phyloP scores from a whole-genome alignment of 2,888 invertebrate species.

The Ischnura elegans region DNA sequence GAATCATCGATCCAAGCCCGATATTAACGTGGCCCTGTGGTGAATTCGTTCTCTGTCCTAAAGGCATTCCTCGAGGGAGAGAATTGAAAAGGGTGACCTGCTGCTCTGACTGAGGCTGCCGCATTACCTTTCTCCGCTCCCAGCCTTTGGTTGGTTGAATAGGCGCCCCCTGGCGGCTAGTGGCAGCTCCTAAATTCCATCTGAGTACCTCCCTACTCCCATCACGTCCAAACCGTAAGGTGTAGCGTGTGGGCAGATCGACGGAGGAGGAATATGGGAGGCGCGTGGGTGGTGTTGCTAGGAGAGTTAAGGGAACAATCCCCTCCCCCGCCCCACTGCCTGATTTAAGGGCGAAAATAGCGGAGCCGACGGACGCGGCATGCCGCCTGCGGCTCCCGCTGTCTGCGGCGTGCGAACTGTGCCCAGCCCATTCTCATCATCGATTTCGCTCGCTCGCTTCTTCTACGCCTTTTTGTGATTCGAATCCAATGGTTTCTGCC shows the following conservation, averaged over 20 bases:
- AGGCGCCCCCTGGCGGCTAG: neutral
- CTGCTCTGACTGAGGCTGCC: neutral
- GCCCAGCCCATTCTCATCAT: no score
- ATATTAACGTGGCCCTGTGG: no score
- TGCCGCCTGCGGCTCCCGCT: neutral
- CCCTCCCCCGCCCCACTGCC: no score
- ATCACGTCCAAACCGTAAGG: neutral
- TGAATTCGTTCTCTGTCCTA: no score
- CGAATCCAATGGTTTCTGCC: no score
- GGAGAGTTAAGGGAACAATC: neutral
- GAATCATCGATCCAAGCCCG: no score
- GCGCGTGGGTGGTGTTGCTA: neutral
- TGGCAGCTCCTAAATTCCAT: neutral
- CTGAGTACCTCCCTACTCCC: neutral
- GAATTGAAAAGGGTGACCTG: conserved; percentile 10
- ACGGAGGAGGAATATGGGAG: neutral
- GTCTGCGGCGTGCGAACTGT: neutral
- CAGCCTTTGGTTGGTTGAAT: neutral
- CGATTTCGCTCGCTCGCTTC: no score
- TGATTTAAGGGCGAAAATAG: neutral
- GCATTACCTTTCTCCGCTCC: neutral
- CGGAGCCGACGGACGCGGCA: neutral
- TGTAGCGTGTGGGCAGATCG: neutral
- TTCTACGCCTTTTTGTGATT: no score
- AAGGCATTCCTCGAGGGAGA: neutral